Base-by-base conservation (phyloP, 2,888 invertebrate genomes). In the Nycteola revayana region DNA sequence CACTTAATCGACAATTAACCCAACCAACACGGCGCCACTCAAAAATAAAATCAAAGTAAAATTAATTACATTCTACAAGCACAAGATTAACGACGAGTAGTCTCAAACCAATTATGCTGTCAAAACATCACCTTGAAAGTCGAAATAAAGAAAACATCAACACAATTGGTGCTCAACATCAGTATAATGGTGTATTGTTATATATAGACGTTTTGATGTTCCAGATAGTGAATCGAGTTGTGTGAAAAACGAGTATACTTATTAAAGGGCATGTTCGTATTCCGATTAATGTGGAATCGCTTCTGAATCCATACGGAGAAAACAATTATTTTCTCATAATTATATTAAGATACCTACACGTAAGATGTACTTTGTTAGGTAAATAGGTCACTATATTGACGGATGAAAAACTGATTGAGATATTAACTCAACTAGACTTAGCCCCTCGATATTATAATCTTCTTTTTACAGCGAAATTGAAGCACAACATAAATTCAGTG, bases 121-220 rank as follows among this genome's bases (percentile, higher is more conserved):
- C 84, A 85, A 81, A 83, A 82, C 76, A 75, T 80, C 71, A 75
- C 83, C 84, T 84, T 83, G 83, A 72, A 66, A 70, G 66, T 65
- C 43, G 62, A 63, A 73, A 69, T 69, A 72, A 76, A 78, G 75
- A 81, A 78, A 75, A 77, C 72, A 72, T 62, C 66, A 66, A 56
- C 50, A 65, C 67, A 63, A 69, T 66, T 56, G 63, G 62, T 65
- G 65, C 67, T 70, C 56, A 52, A 58, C 59, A 54, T 53, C 60
- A 66, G 71, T 60, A 73, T 82, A 85, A 84, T 79, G 67, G 67
- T 51, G 77, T 68, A 84, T 84, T 85, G 81, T 84, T 81, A 64
- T 70, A 66, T 59, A 62, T 66, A 66, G 54, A 60, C 60, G 58
- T 70, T 63, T 66, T 72, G 78, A 80, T 78, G 50, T 29, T 40